Conservation (phyloP, 37 sponge, comb jelly and placozoan species). For the Diacarnus erythraeanus region DNA sequence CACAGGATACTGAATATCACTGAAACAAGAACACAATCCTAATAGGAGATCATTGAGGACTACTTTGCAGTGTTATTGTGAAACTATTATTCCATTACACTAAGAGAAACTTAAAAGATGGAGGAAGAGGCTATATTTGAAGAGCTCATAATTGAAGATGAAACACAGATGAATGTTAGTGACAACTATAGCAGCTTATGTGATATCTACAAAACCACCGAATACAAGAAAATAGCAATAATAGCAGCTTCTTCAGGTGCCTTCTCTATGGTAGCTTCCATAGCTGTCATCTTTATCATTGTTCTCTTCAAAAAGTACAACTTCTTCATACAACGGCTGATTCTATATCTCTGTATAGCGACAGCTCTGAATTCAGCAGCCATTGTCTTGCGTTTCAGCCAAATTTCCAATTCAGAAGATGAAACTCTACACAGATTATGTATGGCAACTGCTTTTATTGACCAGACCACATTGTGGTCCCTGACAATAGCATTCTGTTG, state of each 20-base stretch:
- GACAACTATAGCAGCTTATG: conserved; percentile 8
- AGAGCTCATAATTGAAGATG: not conserved
- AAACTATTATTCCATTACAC: not conserved
- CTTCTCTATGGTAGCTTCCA: conserved; percentile 25
- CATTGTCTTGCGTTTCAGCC: conserved; percentile 27
- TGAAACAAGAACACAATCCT: no score
- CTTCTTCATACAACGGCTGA: conserved; percentile 77
- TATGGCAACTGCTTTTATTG: conserved; percentile 22
- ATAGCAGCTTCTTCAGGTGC: not conserved
- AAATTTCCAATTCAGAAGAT: not conserved
- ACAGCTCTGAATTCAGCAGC: conserved; percentile 39
- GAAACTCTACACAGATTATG: not conserved
- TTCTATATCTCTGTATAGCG: conserved; percentile 77
- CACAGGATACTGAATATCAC: no score
- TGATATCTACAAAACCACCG: not conserved
- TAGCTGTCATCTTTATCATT: conserved; percentile 60
- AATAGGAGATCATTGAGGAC: no score
- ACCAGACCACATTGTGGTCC: conserved; percentile 46
- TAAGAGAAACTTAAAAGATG: not conserved
- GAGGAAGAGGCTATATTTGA: not conserved
- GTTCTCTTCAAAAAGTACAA: conserved; percentile 78
- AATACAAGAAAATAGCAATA: conserved; percentile 13
- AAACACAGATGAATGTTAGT: not conserved
- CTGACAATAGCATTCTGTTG: conserved; percentile 26
- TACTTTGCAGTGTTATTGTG: no score